A percentile compares a stretch with the other conserved stretches of the same genome.
These are phyloP conservation scores for Orthosia gothica DNA, from an alignment of 2,888 invertebrate genomes.

Conservation along the genomic window DNA sequence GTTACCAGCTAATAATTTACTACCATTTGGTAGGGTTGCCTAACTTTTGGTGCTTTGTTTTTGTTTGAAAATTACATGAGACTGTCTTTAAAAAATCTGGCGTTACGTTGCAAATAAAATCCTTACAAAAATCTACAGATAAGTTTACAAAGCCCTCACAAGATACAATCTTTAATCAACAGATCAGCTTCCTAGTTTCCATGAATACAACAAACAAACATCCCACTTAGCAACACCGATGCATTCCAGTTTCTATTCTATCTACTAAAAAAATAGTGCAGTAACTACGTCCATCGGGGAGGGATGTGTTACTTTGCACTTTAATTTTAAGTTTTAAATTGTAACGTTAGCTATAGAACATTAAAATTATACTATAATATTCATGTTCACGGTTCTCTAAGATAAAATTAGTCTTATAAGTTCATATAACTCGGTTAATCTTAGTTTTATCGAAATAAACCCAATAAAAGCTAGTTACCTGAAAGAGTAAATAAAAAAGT, in stretches of 20 bases:
- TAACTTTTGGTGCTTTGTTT: constrained; percentile 9
- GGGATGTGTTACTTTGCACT: constrained; percentile 73
- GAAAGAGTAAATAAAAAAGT: constrained; percentile 57
- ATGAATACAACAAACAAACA: background rate
- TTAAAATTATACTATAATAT: constrained; percentile 43
- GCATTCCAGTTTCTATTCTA: constrained; percentile 35
- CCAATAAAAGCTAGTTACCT: constrained; percentile 41
- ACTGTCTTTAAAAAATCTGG: background rate
- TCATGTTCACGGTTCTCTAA: constrained; percentile 42
- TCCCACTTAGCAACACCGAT: constrained; percentile 42
- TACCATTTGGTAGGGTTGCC: constrained; percentile 18
- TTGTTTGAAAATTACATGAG: constrained; percentile 7
- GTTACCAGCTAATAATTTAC: constrained; percentile 38
- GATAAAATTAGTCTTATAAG: constrained; percentile 36
- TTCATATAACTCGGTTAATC: constrained; percentile 25
- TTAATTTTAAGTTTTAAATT: constrained; percentile 68
- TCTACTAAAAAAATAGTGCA: constrained; percentile 72
- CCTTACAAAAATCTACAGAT: background rate
- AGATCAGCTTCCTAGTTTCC: constrained; percentile 2
- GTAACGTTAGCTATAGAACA: constrained; percentile 59
- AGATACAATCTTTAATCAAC: background rate
- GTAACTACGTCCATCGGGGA: constrained; percentile 67
- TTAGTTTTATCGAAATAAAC: constrained; percentile 59
- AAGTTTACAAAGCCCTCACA: too few relatives aligned
- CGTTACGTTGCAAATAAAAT: background rate